Evolutionary conservation across 2,113 vertebrate genomes (phyloP).

Genomic region (Xenus cinereus): DNA sequence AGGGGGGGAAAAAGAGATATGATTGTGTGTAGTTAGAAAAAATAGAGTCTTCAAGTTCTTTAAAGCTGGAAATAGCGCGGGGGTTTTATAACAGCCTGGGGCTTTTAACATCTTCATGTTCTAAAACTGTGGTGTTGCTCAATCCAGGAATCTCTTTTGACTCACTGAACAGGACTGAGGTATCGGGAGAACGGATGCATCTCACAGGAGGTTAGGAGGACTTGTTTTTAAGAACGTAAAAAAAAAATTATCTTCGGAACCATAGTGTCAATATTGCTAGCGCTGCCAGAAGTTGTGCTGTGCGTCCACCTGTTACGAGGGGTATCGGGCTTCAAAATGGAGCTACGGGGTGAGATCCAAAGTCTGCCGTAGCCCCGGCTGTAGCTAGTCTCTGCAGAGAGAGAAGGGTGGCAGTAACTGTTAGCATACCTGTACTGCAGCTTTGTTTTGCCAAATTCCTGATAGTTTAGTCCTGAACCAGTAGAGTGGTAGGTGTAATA

Average conservation of each 20-base stretch:
- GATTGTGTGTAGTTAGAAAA: not conserved
- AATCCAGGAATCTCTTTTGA: not conserved
- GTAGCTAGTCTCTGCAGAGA: not conserved
- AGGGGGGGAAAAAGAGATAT: not conserved
- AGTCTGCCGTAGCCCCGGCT: not conserved
- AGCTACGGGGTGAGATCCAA: accelerated
- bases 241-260: not conserved
- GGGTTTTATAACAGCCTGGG: not conserved
- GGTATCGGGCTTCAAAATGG: not conserved
- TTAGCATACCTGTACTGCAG: not conserved
- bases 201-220: not conserved
- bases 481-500: not conserved
- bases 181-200: not conserved
- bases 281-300: not conserved
- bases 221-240: not conserved
- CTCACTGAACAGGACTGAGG: not conserved
- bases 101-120: not conserved
- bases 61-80: not conserved
- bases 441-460: not conserved
- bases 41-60: not conserved
- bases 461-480: not conserved
- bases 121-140: not conserved
- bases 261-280: not conserved
- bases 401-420: not conserved
- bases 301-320: not conserved